Evolutionary conservation across 2,113 vertebrate genomes (phyloP).

Genomic region (Helogale parvula): DNA sequence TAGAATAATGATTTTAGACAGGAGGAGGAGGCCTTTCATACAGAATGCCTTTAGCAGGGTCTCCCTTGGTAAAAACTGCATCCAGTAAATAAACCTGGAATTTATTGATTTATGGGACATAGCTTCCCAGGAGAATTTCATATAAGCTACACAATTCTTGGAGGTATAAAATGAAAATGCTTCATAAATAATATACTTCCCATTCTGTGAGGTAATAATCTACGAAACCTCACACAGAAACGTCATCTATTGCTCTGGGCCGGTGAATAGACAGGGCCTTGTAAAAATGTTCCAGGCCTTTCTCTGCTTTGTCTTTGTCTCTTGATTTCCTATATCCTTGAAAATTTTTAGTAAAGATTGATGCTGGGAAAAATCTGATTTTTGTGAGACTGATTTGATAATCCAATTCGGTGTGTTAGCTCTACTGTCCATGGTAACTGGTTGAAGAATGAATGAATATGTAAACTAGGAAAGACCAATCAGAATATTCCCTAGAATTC

Average conservation of each 20-base stretch:
- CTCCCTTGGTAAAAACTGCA: background rate
- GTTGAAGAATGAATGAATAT: background rate
- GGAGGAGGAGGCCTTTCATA: background rate
- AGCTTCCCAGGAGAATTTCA: background rate
- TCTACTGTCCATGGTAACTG: background rate
- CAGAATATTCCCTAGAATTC: slow-evolving; percentile 20
- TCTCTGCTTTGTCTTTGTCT: background rate
- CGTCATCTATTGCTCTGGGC: background rate
- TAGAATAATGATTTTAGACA: background rate
- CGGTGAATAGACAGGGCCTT: background rate
- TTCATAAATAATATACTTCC: background rate
- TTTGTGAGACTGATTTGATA: background rate
- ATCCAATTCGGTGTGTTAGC: background rate
- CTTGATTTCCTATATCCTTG: background rate
- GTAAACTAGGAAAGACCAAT: background rate
- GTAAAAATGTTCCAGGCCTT: background rate
- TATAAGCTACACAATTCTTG: background rate
- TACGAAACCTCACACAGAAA: background rate
- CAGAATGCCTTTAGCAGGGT: background rate
- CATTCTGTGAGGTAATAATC: background rate
- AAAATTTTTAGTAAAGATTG: slow-evolving; percentile 21
- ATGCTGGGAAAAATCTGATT: background rate
- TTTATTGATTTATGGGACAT: background rate
- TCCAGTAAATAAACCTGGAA: background rate
- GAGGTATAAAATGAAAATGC: background rate